Conservation (phyloP, 2,113 vertebrate genomes). For the Sphaerodactylus townsendi region DNA sequence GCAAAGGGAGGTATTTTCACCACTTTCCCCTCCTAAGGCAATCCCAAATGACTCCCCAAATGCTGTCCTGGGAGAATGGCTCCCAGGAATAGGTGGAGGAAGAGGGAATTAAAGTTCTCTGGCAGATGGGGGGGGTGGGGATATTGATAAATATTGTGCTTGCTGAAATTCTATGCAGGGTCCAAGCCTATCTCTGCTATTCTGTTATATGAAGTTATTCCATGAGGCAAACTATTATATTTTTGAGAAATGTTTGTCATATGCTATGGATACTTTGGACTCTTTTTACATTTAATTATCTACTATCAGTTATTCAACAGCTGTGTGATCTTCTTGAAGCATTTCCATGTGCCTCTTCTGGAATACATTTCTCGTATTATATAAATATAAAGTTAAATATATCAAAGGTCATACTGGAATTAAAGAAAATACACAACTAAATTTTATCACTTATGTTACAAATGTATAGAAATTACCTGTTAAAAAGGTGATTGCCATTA, state of each 20-base stretch:
- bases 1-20: too few species aligned
- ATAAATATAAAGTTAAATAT: not conserved
- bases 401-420: not conserved
- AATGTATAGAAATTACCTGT: not conserved
- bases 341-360: not conserved
- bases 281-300: not conserved
- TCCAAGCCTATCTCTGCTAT: too few species aligned
- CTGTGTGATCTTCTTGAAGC: not conserved
- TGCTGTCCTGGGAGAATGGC: too few species aligned
- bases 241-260: not conserved
- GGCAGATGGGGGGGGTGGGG: too few species aligned
- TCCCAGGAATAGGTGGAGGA: too few species aligned
- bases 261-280: not conserved
- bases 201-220: too few species aligned
- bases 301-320: not conserved
- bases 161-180: too few species aligned
- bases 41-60: too few species aligned
- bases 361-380: not conserved
- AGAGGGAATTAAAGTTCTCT: too few species aligned
- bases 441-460: not conserved
- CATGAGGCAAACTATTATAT: not conserved
- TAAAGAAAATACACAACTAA: not conserved
- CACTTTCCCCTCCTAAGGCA: too few species aligned
- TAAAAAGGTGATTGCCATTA: not conserved
- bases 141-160: too few species aligned